A percentile compares a stretch with the other conserved stretches of the same genome.
These are phyloP conservation scores for Trissolcus japonicus DNA, from an alignment of 2,888 invertebrate genomes.

Conservation along the genomic window DNA sequence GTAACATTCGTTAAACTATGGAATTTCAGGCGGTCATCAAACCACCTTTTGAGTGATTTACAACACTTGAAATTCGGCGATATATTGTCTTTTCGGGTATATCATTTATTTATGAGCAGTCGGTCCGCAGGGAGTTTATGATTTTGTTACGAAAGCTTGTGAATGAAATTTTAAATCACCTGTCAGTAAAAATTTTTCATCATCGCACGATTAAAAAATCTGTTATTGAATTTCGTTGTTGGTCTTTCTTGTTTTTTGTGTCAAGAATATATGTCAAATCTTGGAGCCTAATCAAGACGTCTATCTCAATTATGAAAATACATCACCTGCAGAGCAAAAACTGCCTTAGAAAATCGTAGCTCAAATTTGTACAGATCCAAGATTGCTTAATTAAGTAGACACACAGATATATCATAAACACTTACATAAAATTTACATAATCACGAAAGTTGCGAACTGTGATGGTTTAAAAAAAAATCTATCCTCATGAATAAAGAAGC, in stretches of 20 bases:
- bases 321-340: slow-evolving; percentile 42
- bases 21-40: slow-evolving; percentile 34
- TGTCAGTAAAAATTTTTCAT: slow-evolving; percentile 25
- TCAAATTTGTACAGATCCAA: slow-evolving; percentile 37
- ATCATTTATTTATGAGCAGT: slow-evolving; percentile 36
- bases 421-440: slow-evolving; percentile 54
- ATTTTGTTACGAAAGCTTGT: slow-evolving; percentile 2
- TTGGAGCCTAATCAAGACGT: slow-evolving; percentile 47
- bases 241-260: neutral
- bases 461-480: slow-evolving; percentile 31
- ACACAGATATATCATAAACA: slow-evolving; percentile 47
- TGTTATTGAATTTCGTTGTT: slow-evolving; percentile 29
- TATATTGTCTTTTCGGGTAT: slow-evolving; percentile 1
- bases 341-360: slow-evolving; percentile 43
- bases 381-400: slow-evolving; percentile 57
- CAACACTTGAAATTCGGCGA: slow-evolving; percentile 20
- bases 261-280: slow-evolving; percentile 27
- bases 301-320: slow-evolving; percentile 55
- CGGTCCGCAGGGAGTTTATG: neutral
- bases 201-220: neutral
- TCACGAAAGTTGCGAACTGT: slow-evolving; percentile 18
- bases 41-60: slow-evolving; percentile 35
- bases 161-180: slow-evolving; percentile 3
- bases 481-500: slow-evolving; percentile 50
- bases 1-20: slow-evolving; percentile 33